Conservation (phyloP, 2,113 vertebrate species). For the Gymnocephalus cernua region DNA sequence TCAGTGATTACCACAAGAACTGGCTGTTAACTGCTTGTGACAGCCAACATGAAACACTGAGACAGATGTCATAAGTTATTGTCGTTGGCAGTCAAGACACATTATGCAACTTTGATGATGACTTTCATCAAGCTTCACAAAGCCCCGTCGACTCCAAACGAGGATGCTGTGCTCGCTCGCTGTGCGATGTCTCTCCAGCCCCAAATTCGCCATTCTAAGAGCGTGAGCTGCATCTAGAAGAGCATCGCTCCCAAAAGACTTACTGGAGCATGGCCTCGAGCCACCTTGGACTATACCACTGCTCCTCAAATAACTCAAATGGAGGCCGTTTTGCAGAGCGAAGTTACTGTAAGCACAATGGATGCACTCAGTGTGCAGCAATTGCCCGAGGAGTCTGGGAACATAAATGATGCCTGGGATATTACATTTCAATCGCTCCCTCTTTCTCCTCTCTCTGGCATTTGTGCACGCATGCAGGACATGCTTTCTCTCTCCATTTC, state of each 20-base stretch:
- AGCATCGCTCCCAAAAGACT: conserved; percentile 61
- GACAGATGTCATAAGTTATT: conserved; percentile 80
- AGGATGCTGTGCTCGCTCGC: conserved; percentile 12
- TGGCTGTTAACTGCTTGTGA: conserved; percentile 70
- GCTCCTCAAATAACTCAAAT: conserved; percentile 73
- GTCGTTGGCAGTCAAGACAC: conserved; percentile 68
- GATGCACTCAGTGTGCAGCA: conserved; percentile 50
- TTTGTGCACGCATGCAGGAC: conserved; percentile 34
- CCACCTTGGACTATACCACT: conserved; percentile 61
- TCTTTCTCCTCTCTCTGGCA: conserved; percentile 8
- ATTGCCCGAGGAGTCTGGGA: conserved; percentile 47
- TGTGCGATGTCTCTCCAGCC: conserved; percentile 17
- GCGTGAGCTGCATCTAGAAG: conserved; percentile 46
- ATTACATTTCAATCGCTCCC: conserved; percentile 34
- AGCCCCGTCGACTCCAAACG: conserved; percentile 38
- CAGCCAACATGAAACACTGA: conserved; percentile 69
- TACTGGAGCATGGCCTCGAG: conserved; percentile 56
- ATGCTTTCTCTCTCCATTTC: not conserved
- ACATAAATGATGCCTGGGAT: conserved; percentile 49
- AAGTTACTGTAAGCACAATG: conserved; percentile 59
- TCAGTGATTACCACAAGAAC: conserved; percentile 57
- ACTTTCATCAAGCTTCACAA: conserved; percentile 72
- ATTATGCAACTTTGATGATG: conserved; percentile 81
- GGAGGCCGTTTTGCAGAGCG: conserved; percentile 65
- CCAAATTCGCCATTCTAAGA: conserved; percentile 21